These are phyloP conservation scores for Himantopus leucocephalus DNA, from an alignment of 2,113 vertebrate genomes.

Conservation along the genomic window DNA sequence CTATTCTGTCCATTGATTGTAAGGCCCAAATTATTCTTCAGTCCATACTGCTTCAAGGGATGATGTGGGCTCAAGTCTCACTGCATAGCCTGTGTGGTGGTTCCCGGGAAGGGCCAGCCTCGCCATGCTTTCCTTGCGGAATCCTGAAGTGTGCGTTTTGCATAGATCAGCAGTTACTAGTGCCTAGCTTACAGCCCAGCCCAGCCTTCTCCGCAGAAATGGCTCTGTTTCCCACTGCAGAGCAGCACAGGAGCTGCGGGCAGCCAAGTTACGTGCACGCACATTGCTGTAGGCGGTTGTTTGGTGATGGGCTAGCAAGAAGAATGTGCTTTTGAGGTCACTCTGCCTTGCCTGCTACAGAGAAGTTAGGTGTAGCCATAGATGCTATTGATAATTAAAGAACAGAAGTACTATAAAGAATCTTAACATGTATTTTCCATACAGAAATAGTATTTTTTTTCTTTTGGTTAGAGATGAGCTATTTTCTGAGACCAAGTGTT, in stretches of 20 bases:
- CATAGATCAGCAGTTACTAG: not conserved
- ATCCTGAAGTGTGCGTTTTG: accelerated
- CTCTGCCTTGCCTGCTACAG: not conserved
- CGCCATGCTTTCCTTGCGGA: accelerated
- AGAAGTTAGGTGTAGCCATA: not conserved
- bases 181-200: not conserved
- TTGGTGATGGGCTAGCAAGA: not conserved
- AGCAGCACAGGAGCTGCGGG: not conserved
- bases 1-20: not conserved
- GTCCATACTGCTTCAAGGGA: not conserved
- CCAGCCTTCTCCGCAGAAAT: not conserved
- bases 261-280: no score
- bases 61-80: no score
- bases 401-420: not conserved
- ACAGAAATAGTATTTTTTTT: not conserved
- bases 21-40: not conserved
- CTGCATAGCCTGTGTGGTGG: accelerated
- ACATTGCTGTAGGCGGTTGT: accelerated
- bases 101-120: accelerated
- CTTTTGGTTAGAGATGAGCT: not conserved
- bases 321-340: not conserved
- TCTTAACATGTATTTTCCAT: not conserved
- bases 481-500: not conserved
- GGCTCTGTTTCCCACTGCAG: accelerated
- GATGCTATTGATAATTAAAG: not conserved